phyloP scores from a whole-genome alignment of 2,888 invertebrate genomes.

The Antitype chi region DNA sequence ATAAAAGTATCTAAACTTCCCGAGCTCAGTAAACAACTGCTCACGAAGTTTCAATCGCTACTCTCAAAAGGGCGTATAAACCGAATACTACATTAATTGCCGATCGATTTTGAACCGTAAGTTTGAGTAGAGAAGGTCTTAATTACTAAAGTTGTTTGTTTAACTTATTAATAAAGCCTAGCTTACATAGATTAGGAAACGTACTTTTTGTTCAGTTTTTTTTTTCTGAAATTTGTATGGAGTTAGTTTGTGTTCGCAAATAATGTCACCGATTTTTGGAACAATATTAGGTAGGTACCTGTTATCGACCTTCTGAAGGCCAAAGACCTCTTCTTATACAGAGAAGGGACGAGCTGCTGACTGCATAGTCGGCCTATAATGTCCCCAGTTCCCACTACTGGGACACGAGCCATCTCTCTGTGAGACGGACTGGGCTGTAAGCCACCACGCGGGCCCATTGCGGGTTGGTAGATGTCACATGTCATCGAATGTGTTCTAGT shows the following conservation, averaged over 20 bases:
- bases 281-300: conserved; percentile 1
- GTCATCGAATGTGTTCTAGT: no score
- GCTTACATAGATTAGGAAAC: conserved; percentile 87
- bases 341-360: background rate
- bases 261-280: conserved; percentile 1
- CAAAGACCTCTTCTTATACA: background rate
- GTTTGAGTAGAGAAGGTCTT: conserved; percentile 15
- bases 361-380: no score
- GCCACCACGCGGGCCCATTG: no score
- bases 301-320: background rate
- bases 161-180: conserved; percentile 86
- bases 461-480: no score
- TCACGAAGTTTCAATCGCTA: conserved; percentile 84
- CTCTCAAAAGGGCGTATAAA: conserved; percentile 78
- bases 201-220: conserved; percentile 74
- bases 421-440: no score
- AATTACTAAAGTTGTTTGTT: conserved; percentile 67
- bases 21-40: conserved; percentile 73
- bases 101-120: conserved; percentile 69
- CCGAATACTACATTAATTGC: conserved; percentile 64
- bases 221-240: conserved; percentile 63
- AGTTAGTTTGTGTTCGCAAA: conserved; percentile 37
- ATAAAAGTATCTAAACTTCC: conserved; percentile 79
- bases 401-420: no score
- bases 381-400: no score